Base-by-base conservation (phyloP, 2,113 vertebrate genomes). In the Lophotis ruficrista region DNA sequence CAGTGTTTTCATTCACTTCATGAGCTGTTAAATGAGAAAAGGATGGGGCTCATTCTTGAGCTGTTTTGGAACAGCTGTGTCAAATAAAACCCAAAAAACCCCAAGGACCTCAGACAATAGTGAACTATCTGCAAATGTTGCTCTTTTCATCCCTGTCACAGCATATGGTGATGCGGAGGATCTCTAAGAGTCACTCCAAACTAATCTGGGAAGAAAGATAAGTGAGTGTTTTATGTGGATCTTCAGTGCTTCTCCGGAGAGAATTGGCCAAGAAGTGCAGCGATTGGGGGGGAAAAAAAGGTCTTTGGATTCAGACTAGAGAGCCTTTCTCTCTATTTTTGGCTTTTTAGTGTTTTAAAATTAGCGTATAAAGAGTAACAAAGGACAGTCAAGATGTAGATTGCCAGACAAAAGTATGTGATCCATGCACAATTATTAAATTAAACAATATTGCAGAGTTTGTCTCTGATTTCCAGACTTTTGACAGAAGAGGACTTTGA, bases 11-110 rank as follows among this genome's bases (percentile, higher is more conserved):
- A 61, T 92, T 94, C 48, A 66, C 43, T 87, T 90, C 45, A n/a
- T 30, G 86, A 87, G 48, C 76, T 94, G 68, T 56, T 94, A 92
- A 95, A 86, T 78, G 57, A 56, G 83, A 48, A 83, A 88, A 88
- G 60, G 86, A 81, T 77, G 53, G 35, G 53, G 41, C 53, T 89
- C 68, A 65, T 81, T 92, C 83, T 50, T 92, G 56, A 81, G 50
- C 82, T 91, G 23, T n/a, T 96, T 83, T 43, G 66, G 43, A 94
- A 41, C 90, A 94, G 80, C 76, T 94, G 86, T 78, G 90, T 61
- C 48, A 54, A 83, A 93, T 41, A 41, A 41, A 14, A 41, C 41
- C 41, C 41, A 90, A 88, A 28, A 12, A 2, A 9, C 1, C 48
- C 50, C 15, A 54, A 24, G 75, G 68, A 83, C 38, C 35, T 56